phyloP scores from a whole-genome alignment of 2,888 invertebrate species.

The Dasypogon diadema region DNA sequence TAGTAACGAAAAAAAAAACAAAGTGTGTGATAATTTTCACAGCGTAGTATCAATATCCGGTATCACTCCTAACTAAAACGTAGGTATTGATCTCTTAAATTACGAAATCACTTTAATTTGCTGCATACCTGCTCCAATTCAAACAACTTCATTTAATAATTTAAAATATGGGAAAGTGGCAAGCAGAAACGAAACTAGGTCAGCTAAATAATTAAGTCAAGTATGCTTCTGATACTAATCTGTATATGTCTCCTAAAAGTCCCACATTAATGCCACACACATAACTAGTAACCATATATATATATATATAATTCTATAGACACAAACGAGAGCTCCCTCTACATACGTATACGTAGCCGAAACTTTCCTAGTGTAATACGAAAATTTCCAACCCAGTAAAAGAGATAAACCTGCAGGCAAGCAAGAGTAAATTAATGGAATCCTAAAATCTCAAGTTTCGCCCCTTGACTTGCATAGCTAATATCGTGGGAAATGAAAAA shows the following conservation, averaged over 20 bases:
- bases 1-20: too few species aligned
- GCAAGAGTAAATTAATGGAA: conserved; percentile 38
- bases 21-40: too few species aligned
- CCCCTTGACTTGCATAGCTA: conserved; percentile 31
- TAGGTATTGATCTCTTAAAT: too few species aligned
- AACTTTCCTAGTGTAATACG: not conserved
- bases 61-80: too few species aligned
- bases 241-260: not conserved
- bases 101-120: too few species aligned
- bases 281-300: not conserved
- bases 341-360: not conserved
- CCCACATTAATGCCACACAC: not conserved
- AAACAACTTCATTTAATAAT: too few species aligned
- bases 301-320: not conserved
- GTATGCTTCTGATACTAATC: too few species aligned
- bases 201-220: too few species aligned
- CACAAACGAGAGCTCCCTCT: not conserved
- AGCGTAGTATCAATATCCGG: too few species aligned
- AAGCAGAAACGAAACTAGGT: too few species aligned
- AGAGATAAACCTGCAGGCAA: conserved; percentile 3
- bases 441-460: conserved; percentile 17
- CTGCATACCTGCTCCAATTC: too few species aligned
- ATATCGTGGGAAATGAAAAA: conserved; percentile 18
- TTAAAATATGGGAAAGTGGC: too few species aligned
- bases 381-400: not conserved